These are phyloP conservation scores for Merodon equestris DNA, from an alignment of 2,888 invertebrate genomes.

Conservation along the genomic window DNA sequence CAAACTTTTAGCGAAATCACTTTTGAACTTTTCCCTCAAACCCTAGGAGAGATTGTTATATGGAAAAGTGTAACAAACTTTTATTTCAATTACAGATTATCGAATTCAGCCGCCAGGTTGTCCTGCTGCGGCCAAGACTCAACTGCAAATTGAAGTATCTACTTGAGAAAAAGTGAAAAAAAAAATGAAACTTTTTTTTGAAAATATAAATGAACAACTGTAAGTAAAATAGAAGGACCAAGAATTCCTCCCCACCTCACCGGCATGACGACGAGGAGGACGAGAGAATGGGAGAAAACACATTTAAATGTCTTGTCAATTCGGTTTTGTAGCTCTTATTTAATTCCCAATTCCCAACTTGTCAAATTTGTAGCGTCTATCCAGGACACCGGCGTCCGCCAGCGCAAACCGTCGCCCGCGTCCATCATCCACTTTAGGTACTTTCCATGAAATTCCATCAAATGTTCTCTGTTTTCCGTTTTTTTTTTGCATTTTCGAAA, in stretches of 20 bases:
- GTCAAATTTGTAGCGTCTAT: conserved; percentile 52
- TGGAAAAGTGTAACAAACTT: conserved; percentile 46
- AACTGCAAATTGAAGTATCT: conserved; percentile 51
- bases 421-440: conserved; percentile 33
- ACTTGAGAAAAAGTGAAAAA: conserved; percentile 25
- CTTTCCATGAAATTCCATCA: conserved; percentile 40
- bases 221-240: conserved; percentile 4
- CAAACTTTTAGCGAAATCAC: conserved; percentile 50
- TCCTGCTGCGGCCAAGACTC: conserved; percentile 30
- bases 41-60: conserved; percentile 1
- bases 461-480: conserved; percentile 4
- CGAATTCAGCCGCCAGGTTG: conserved; percentile 47
- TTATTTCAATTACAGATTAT: conserved; percentile 64
- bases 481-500: conserved; percentile 32
- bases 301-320: conserved; percentile 64
- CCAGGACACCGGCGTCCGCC: no score
- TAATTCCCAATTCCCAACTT: conserved; percentile 58
- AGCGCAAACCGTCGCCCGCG: background rate
- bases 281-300: conserved; percentile 40
- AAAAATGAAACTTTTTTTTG: conserved; percentile 5
- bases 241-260: conserved; percentile 12
- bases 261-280: background rate
- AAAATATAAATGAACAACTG: conserved; percentile 43
- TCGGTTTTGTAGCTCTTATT: conserved; percentile 55
- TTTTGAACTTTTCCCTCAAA: conserved; percentile 35